phyloP scores from a whole-genome alignment of 2,888 invertebrate genomes.

The Erebia epiphron region DNA sequence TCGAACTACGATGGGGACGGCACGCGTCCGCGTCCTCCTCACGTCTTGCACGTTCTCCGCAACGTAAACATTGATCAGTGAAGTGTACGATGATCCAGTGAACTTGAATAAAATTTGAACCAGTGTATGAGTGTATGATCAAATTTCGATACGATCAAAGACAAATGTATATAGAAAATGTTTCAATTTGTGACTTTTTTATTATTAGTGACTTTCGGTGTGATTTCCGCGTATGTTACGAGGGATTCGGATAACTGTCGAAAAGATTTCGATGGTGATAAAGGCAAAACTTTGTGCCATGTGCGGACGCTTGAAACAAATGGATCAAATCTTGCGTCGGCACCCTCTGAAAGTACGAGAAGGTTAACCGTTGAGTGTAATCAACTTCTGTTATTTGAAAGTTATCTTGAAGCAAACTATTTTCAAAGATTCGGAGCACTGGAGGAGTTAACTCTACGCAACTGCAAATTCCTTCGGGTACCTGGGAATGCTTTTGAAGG shows the following conservation, averaged over 20 bases:
- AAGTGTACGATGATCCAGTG: slow-evolving; percentile 57
- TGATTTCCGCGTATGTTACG: slow-evolving; percentile 72
- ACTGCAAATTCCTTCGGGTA: slow-evolving; percentile 91
- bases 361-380: slow-evolving; percentile 90
- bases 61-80: slow-evolving; percentile 75
- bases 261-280: slow-evolving; percentile 71
- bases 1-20: slow-evolving; percentile 70
- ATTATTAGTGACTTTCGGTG: slow-evolving; percentile 79
- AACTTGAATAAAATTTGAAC: slow-evolving; percentile 49
- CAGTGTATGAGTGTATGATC: slow-evolving; percentile 46
- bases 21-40: slow-evolving; percentile 66
- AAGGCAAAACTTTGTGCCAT: slow-evolving; percentile 84
- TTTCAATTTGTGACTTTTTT: slow-evolving; percentile 78
- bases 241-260: slow-evolving; percentile 72
- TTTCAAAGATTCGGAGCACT: slow-evolving; percentile 89
- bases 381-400: slow-evolving; percentile 90
- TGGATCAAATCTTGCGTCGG: slow-evolving; percentile 84
- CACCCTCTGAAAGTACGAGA: slow-evolving; percentile 87
- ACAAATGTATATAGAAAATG: slow-evolving; percentile 80
- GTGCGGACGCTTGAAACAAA: slow-evolving; percentile 87
- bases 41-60: slow-evolving; percentile 60
- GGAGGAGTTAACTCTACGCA: slow-evolving; percentile 88
- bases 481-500: slow-evolving; percentile 91
- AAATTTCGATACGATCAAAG: slow-evolving; percentile 48
- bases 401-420: slow-evolving; percentile 87